Evolutionary conservation across 2,888 invertebrate species (phyloP).

Genomic region (Galerucella calmariensis): DNA sequence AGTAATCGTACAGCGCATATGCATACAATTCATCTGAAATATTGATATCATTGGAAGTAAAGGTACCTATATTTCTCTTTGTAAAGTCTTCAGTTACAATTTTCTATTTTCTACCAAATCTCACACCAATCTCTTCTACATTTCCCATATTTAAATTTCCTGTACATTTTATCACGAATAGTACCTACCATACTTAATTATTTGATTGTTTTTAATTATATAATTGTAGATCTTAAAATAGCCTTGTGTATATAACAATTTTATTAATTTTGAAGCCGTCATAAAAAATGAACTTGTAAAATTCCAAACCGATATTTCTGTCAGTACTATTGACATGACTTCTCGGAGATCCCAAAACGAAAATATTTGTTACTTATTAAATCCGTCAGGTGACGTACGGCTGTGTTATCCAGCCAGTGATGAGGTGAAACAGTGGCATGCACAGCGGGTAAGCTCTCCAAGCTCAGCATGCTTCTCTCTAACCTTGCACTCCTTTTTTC

Average conservation of each 20-base stretch:
- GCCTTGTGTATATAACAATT: not conserved
- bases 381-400: constrained; percentile 36
- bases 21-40: too few relatives aligned
- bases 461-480: constrained; percentile 27
- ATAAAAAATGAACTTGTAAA: constrained; percentile 8
- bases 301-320: constrained; percentile 13
- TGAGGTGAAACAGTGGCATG: constrained; percentile 47
- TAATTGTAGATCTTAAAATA: too few relatives aligned
- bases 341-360: constrained; percentile 20
- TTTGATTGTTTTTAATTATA: too few relatives aligned
- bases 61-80: too few relatives aligned
- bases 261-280: not conserved
- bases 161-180: too few relatives aligned
- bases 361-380: constrained; percentile 37
- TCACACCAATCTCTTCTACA: too few relatives aligned
- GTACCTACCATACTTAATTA: too few relatives aligned
- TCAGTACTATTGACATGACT: constrained; percentile 28
- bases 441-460: constrained; percentile 40
- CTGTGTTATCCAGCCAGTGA: constrained; percentile 38
- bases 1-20: too few relatives aligned
- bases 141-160: too few relatives aligned
- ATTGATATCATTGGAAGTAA: too few relatives aligned
- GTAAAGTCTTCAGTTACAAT: too few relatives aligned
- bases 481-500: constrained; percentile 35
- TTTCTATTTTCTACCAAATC: too few relatives aligned